Conservation (phyloP, 2,113 vertebrate genomes). For the Mesembrinibis cayennensis region DNA sequence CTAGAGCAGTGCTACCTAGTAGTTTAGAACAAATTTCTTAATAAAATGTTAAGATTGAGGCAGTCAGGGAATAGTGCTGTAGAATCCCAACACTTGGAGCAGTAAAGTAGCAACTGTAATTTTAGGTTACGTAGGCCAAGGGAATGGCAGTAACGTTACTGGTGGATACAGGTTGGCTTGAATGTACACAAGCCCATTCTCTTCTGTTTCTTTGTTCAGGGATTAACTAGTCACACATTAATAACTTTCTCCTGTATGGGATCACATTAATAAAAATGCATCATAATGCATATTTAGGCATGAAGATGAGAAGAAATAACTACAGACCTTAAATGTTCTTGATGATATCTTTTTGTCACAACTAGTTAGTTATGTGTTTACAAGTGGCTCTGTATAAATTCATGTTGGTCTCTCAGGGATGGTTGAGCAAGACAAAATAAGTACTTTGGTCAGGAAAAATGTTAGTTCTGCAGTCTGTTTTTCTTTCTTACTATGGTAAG, state of each 20-base stretch:
- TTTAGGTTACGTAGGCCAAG: neutral
- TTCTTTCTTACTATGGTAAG: neutral
- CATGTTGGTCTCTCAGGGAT: neutral
- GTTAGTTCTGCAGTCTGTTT: neutral
- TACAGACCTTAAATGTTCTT: neutral
- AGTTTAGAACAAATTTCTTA: neutral
- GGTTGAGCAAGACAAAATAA: neutral
- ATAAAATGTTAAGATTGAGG: neutral
- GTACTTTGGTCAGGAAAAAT: neutral
- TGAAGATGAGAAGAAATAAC: neutral
- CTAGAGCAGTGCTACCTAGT: rapidly evolving
- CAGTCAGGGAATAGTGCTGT: rapidly evolving
- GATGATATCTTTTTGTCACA: neutral
- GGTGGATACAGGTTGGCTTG: neutral
- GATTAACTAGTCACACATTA: neutral
- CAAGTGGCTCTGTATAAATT: neutral
- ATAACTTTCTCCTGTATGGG: neutral
- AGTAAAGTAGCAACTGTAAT: neutral
- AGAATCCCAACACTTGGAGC: neutral
- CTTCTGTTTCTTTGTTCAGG: neutral
- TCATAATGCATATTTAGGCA: neutral
- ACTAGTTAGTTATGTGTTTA: neutral
- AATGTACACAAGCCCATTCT: neutral
- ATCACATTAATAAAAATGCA: neutral
- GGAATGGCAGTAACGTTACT: neutral